These are phyloP conservation scores for Paramisgurnus dabryanus DNA, from an alignment of 2,113 vertebrate species.

Conservation along the genomic window DNA sequence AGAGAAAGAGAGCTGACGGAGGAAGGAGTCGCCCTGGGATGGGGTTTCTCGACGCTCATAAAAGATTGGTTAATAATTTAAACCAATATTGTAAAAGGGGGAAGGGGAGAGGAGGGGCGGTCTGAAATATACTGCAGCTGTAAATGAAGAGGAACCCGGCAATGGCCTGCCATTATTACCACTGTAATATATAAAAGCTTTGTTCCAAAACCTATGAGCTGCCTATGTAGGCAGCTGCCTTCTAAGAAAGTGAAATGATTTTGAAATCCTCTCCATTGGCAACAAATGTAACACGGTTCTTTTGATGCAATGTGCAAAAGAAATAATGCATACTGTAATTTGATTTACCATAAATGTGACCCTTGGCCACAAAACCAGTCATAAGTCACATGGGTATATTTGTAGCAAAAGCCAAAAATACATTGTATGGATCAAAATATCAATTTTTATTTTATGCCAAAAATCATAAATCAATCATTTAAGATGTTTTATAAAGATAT, in stretches of 20 bases:
- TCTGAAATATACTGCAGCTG: not conserved
- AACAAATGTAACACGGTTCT: no score
- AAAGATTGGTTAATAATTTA: constrained; percentile 58
- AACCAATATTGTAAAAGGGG: constrained; percentile 54
- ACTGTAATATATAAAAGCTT: not conserved
- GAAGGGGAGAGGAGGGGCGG: not conserved
- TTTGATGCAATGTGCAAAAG: no score
- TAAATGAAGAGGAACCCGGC: constrained; percentile 51
- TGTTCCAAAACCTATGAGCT: not conserved
- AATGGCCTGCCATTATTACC: constrained; percentile 43
- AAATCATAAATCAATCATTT: no score
- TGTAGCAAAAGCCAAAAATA: no score
- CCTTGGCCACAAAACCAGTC: no score
- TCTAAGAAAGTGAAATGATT: not conserved
- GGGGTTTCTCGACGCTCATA: constrained; percentile 35
- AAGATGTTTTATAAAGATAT: no score
- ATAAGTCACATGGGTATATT: no score
- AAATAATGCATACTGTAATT: no score
- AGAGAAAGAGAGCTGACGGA: constrained; percentile 7
- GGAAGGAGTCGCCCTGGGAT: constrained; percentile 28
- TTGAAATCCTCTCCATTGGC: no score
- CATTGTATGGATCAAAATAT: no score
- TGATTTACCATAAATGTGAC: no score
- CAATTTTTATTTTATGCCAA: no score
- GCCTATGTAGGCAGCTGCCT: not conserved